Evolutionary conservation across 2,113 vertebrate species (phyloP), one percentile per base, ranked within the genome.

Genomic region (Equus przewalskii): DNA sequence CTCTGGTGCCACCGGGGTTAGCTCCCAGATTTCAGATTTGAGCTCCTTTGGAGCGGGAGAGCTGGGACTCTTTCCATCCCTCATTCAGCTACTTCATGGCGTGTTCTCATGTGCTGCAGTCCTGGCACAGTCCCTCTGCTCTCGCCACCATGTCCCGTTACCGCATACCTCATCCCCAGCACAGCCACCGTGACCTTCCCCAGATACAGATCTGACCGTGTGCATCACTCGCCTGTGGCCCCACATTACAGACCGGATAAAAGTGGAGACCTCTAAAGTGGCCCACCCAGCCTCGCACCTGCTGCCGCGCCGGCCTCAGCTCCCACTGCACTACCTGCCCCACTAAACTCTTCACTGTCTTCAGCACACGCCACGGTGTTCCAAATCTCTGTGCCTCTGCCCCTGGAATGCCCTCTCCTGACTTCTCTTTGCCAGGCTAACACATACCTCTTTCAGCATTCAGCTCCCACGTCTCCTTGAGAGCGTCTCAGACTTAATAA

Each of bases 1-100:
- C 95, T 97, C 94, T 36, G 94, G 54, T 72, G 80, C 41, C 85
- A 26, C 76, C 0, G 0, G 36, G 64, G 64, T 98, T 98, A 98
- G 95, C 92, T 96, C 97, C 1, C 26, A 11, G 89, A 92, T 96
- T 76, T 4, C 36, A 26, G 22, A 46, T 69, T n/a, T 81, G 96
- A 84, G 96, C 95, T 89, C 22, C 9, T 1, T 92, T 28, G 60
- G n/a, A 91, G 51, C 58, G 7, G 6, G 78, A 83, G 36, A 51
- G 13, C 73, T 6, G 70, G 33, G 49, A 2, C 46, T 36, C 58
- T 58, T 28, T 11, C 24, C 41, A 19, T 14, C 46, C 19, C 56
- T 3, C 7, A 1, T 44, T 21, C 51, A 21, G 0, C 4, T 3
- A 0, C 69, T 80, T 24, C 30, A 14, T 15, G 12, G 44, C 28